phyloP scores from a whole-genome alignment of 2,113 vertebrate genomes.

The Cheilinus undulatus region DNA sequence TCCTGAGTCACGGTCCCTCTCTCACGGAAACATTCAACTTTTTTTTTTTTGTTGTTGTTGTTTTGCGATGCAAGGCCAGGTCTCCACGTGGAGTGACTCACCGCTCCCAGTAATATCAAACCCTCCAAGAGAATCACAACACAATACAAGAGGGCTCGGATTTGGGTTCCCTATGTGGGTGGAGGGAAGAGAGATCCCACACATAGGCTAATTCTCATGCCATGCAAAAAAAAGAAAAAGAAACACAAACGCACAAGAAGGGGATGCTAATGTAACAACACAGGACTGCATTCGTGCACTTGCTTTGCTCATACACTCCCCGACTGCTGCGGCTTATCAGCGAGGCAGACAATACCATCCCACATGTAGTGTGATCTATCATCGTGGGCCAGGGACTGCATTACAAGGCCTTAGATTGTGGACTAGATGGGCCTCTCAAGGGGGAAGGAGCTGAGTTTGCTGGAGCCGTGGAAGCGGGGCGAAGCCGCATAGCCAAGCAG shows the following conservation, averaged over 20 bases:
- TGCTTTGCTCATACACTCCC: conserved; percentile 17
- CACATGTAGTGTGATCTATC: conserved; percentile 74
- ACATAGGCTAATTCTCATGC: neutral
- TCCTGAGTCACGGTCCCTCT: conserved; percentile 26
- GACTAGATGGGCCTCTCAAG: conserved; percentile 74
- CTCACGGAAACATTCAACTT: conserved; percentile 13
- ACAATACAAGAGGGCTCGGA: neutral
- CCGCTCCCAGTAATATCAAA: conserved; percentile 27
- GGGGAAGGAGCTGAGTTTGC: conserved; percentile 59
- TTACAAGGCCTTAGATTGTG: conserved; percentile 79
- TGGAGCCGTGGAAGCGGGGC: conserved; percentile 64
- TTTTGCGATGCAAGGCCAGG: conserved; percentile 35
- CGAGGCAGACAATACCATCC: conserved; percentile 74
- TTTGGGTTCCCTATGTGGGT: conserved; percentile 33
- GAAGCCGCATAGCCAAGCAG: conserved; percentile 71
- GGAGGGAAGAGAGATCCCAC: conserved; percentile 10
- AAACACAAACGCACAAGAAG: neutral
- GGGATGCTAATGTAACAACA: conserved; percentile 29
- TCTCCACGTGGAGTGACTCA: conserved; percentile 44
- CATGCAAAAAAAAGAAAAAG: conserved; percentile 33
- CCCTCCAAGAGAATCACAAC: conserved; percentile 7
- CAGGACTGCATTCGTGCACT: neutral
- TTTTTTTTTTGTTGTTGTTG: neutral
- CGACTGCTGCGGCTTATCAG: conserved; percentile 71
- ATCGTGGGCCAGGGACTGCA: conserved; percentile 76